These are phyloP conservation scores for Leptopilina clavipes DNA, from an alignment of 1,140 invertebrate genomes.

Conservation along the genomic window DNA sequence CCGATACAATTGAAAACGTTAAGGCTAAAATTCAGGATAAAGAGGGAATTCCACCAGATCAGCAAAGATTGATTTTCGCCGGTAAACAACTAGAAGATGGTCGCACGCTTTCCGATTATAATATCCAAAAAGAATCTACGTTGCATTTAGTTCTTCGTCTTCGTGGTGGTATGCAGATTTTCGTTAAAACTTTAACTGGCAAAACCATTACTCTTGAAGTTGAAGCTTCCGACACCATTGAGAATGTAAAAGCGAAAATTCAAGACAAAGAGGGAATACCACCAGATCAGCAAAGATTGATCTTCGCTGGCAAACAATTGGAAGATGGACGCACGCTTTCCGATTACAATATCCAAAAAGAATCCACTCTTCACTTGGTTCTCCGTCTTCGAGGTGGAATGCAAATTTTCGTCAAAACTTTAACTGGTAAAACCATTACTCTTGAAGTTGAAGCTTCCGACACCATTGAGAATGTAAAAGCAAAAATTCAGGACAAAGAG, in stretches of 20 bases:
- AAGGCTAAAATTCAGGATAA: slow-evolving; percentile 85
- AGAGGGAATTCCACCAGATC: slow-evolving; percentile 79
- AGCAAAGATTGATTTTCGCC: slow-evolving; percentile 80
- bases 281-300: no score
- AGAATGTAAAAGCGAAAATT: slow-evolving; percentile 78
- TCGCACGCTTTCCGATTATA: slow-evolving; percentile 83
- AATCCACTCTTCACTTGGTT: slow-evolving; percentile 80
- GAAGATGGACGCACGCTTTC: no score
- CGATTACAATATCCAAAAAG: slow-evolving; percentile 82
- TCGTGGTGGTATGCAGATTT: no score
- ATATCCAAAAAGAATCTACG: slow-evolving; percentile 76
- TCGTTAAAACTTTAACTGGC: no score
- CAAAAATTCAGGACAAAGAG: slow-evolving; percentile 84
- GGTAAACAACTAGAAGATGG: slow-evolving; percentile 86
- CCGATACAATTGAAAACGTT: slow-evolving; percentile 83
- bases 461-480: slow-evolving; percentile 85
- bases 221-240: slow-evolving; percentile 76
- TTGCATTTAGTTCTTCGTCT: slow-evolving; percentile 44
- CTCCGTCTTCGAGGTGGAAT: slow-evolving; percentile 72
- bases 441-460: slow-evolving; percentile 74
- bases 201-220: neutral
- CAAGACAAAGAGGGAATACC: slow-evolving; percentile 77
- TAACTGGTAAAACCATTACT: slow-evolving; percentile 49
- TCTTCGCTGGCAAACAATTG: no score
- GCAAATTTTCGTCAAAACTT: slow-evolving; percentile 78